Percentiles rank a stretch among this genome's conserved stretches.
These are phyloP conservation scores for Mesembrinibis cayennensis DNA, from an alignment of 2,113 vertebrate genomes.

Conservation along the genomic window DNA sequence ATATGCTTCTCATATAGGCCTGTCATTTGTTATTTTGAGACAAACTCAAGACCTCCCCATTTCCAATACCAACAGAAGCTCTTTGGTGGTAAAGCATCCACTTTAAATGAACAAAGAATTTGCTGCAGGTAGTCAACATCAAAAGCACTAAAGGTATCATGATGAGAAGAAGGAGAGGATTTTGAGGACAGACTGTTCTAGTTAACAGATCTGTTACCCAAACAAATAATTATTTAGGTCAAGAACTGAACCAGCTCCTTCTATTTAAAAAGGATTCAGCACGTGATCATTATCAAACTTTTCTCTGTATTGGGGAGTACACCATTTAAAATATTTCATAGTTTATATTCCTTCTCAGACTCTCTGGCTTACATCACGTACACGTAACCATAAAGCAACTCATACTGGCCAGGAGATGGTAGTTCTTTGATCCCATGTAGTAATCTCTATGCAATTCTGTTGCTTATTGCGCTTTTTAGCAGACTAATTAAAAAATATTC, in stretches of 20 bases:
- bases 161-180: not conserved
- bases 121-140: not conserved
- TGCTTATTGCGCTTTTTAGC: not conserved
- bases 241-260: not conserved
- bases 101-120: not conserved
- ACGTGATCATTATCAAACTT: not conserved
- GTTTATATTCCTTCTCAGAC: not conserved
- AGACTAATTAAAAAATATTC: not conserved
- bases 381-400: not conserved
- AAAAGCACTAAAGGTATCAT: not conserved
- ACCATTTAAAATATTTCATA: not conserved
- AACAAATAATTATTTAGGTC: not conserved
- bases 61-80: not conserved
- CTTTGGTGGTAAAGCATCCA: not conserved
- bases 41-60: not conserved
- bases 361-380: not conserved
- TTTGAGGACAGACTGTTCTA: not conserved
- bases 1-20: rapidly evolving
- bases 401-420: rapidly evolving
- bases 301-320: not conserved
- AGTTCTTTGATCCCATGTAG: not conserved
- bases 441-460: not conserved
- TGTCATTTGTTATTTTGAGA: not conserved
- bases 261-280: not conserved
- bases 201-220: not conserved